Conservation (phyloP, 2,113 vertebrate genomes). For the Anarhynchus alexandrinus region DNA sequence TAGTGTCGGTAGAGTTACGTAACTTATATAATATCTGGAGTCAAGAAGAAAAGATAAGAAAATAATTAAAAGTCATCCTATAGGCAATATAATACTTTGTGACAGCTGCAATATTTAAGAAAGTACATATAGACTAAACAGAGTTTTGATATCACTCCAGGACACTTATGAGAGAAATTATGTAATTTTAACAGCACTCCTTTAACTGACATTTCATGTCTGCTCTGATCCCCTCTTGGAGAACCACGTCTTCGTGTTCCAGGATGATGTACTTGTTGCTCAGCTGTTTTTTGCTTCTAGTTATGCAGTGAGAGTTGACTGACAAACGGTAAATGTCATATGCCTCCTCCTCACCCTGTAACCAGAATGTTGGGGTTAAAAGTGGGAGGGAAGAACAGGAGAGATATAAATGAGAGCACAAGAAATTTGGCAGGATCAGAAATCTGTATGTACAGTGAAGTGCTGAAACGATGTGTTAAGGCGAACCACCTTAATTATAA, state of each 20-base stretch:
- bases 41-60: neutral
- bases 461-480: neutral
- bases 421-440: neutral
- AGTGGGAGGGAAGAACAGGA: neutral
- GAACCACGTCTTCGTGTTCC: neutral
- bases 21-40: neutral
- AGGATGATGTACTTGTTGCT: neutral
- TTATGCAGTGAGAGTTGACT: constrained; percentile 7
- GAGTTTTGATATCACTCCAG: neutral
- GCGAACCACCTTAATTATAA: neutral
- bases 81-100: neutral
- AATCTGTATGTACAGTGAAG: neutral
- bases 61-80: neutral
- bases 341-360: constrained; percentile 8
- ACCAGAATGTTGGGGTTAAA: constrained; percentile 38
- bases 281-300: neutral
- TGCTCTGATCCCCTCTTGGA: neutral
- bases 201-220: neutral
- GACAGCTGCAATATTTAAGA: neutral
- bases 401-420: neutral
- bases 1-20: neutral
- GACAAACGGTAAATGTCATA: constrained; percentile 18
- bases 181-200: neutral
- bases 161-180: neutral
- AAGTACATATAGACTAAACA: neutral